Evolutionary conservation across 1,140 invertebrate species (phyloP), one percentile per base, ranked within the genome.

Genomic region (Anadara kagoshimensis): DNA sequence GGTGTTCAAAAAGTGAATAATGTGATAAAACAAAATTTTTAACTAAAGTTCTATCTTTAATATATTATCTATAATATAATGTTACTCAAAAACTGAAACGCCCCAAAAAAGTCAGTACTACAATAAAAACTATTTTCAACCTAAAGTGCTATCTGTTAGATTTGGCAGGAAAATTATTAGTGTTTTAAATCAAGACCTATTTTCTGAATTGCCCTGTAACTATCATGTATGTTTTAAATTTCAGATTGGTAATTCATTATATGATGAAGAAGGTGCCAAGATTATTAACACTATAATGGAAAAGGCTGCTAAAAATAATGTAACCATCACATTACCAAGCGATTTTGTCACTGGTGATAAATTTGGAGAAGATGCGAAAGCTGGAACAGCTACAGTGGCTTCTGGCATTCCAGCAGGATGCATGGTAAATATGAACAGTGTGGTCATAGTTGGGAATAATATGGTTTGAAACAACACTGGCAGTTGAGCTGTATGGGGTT

Each of bases 321-420:
- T 99, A 0, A 92, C 97, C 85, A 93, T 99, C 72, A 96, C 99
- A 88, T 90, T 99, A 45, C 98, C 98, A 0, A 93, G 95, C 24
- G 98, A 99, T 89, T 99, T 99, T 90, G 91, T 99, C 0, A 97
- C 95, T 58, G 98, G 93, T 36, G 95, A 99, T 86, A 98, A 98
- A 87, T 99, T 99, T 90, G 95, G 94, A 75, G 97, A 98, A 90
- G 92, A 97, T 90, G 97, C 97, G 7, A 90, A 92, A 76, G 93
- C 94, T 74, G 95, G 95, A 54, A 84, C 88, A 72, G 96, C 96
- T 11, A 94, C 93, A 71, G 89, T 97, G 1, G 93, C 93, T 78
- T 86, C 79, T 74, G 98, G 98, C n/a, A 97, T 99, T 87, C 95
- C 96, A 29, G 95, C 94, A 77, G 95, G 94, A 29, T 95, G 93